A percentile compares a stretch with the other conserved stretches of the same genome.
These are phyloP conservation scores for Xiphophorus birchmanni DNA, from an alignment of 2,797 vertebrate species.

Conservation along the genomic window DNA sequence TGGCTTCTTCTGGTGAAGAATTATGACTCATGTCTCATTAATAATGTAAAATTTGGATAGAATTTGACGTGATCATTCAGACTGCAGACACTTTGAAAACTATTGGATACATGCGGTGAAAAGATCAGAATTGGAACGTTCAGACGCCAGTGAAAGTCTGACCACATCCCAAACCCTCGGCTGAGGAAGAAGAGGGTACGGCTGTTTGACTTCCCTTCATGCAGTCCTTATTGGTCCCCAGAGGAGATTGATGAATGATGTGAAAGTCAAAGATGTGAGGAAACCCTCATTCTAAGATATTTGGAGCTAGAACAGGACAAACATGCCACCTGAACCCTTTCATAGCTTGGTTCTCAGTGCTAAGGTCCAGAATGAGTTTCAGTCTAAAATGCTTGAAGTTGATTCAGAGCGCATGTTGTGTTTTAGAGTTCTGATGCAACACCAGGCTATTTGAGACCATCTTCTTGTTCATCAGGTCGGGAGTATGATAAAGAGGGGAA, in stretches of 20 bases:
- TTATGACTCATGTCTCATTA: too few relatives aligned
- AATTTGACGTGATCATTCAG: too few relatives aligned
- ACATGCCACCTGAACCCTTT: not conserved
- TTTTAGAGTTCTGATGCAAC: not conserved
- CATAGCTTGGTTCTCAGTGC: not conserved
- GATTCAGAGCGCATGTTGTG: not conserved
- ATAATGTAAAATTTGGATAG: too few relatives aligned
- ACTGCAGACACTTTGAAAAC: too few relatives aligned
- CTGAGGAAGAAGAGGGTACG: not conserved
- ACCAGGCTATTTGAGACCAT: not conserved
- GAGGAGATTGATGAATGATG: not conserved
- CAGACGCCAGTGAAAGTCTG: not conserved
- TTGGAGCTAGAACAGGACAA: not conserved
- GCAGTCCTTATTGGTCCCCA: not conserved
- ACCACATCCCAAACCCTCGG: not conserved
- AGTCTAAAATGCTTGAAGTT: not conserved
- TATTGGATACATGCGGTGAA: too few relatives aligned
- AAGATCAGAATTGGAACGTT: too few relatives aligned
- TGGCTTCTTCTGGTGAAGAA: too few relatives aligned
- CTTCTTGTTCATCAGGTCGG: slow-evolving; percentile 78
- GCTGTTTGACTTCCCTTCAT: not conserved
- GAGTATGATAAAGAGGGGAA: slow-evolving; percentile 98
- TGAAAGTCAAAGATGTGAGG: not conserved
- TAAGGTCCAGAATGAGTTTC: not conserved
- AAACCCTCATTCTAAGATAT: not conserved